Evolutionary conservation across 2,888 invertebrate species (phyloP), one percentile per base, ranked within the genome.

Genomic region (Melieria picta): DNA sequence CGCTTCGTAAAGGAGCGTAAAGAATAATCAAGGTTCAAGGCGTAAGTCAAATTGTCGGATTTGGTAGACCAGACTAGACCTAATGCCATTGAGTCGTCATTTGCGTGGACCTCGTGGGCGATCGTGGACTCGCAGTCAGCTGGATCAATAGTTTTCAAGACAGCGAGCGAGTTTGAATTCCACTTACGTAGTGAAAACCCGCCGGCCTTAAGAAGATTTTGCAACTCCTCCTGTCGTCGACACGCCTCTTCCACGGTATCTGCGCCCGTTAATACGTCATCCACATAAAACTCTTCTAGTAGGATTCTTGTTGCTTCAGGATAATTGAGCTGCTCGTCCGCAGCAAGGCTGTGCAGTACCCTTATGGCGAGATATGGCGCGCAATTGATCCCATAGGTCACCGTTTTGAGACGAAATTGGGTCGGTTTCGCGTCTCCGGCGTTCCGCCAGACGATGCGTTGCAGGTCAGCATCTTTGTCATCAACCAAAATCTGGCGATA

Each of bases 21-120:
- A 7, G 42, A 42, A 4, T 55, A 65, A 11, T 52, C 55, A 11
- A 65, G n/a, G 9, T 65, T 65, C 7, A 52, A 3, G 7, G 9
- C 42, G 42, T 7, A 52, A 30, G 65, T 65, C 11, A 65, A 42
- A n/a, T 50, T 13, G 42, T 65, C 55, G 7, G 47, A 5, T 30
- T 42, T 50, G 6, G 65, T 52, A 4, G 13, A 11, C 65, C 65
- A 65, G 7, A 43, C 65, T 50, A 65, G 11, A 6, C 65, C 65
- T 5, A 55, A 13, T 4, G 65, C 30, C 42, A 30, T 46, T 13
- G 47, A 13, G 4, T 50, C 30, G 7, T 13, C 43, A 5, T 65
- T 52, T 11, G 52, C 30, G 0, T 30, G 30, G 30, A 30, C 30
- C 30, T 30, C 30, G 30, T 30, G 30, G 30, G 30, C 30, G 30